Base-by-base conservation (phyloP, 2,888 invertebrate genomes). In the Eurytoma adleriae region DNA sequence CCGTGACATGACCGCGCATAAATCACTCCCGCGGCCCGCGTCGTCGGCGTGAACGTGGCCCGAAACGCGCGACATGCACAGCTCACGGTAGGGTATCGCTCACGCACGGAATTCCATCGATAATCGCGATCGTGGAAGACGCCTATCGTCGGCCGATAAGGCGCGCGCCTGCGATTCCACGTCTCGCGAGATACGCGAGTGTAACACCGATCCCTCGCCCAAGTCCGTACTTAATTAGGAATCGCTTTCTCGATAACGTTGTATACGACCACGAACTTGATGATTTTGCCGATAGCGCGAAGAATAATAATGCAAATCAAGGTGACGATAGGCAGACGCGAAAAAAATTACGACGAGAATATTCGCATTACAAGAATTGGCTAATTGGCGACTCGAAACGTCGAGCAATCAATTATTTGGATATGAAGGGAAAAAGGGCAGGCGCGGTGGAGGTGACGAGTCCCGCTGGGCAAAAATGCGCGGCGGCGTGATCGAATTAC, bases 1-100 rank as follows among this genome's bases (percentile, higher is more conserved):
- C 89, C 88, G 87, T 88, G 87, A 88, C 88, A 88, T 86, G 87
- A 88, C 84, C 86, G 84, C 84, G 87, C 87, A 88, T 90, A 90
- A 90, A 90, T 90, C 89, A 90, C 86, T 86, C 84, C 82, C 82
- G 83, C 83, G 81, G 83, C 78, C 73, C 83, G 83, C 83, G 83
- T 83, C 14, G 59, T 24, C 50, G 18, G 50, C 48, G 64, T 18
- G 64, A 50, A 2, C n/a, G n/a, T 10, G 40, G 18, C 68, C 13
- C 30, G 30, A 48, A 48, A 61, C 18, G 71, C 50, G 50, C n/a
- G 16, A 24, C 59, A 12, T 64, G 30, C 30, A 40, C 48, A 18
- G 24, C 12, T 3, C 12, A 48, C 48, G 50, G 2, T 50, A n/a
- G 71, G 16, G 13, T 54, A 16, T 30, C 56, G 40, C 16, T 61